Evolutionary conservation across 2,888 invertebrate genomes (phyloP).

Genomic region (Andrena chrysosceles): DNA sequence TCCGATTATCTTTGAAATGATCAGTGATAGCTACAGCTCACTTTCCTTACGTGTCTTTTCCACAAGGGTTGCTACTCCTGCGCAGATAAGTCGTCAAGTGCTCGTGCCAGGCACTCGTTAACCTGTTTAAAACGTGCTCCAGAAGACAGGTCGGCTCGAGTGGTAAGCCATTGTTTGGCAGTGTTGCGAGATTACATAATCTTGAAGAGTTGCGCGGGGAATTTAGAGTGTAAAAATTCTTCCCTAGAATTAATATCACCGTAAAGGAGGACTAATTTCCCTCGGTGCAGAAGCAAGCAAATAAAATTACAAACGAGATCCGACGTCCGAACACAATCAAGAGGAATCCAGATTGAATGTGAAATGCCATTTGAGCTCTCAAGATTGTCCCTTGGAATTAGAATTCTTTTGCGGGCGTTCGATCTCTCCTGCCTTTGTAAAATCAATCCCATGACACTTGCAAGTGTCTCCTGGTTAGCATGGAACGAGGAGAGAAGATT

Average conservation of each 20-base stretch:
- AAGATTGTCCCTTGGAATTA: slow-evolving; percentile 10
- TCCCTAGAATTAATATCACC: not conserved
- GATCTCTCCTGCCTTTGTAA: not conserved
- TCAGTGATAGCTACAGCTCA: not conserved
- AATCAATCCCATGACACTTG: slow-evolving; percentile 50
- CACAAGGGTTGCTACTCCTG: slow-evolving; percentile 4
- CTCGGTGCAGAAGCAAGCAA: too few relatives aligned
- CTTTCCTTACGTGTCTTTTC: not conserved
- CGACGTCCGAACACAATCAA: not conserved
- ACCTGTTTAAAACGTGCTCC: slow-evolving; percentile 23
- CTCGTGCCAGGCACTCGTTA: slow-evolving; percentile 19
- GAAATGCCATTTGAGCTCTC: slow-evolving; percentile 1
- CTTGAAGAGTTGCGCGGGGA: not conserved
- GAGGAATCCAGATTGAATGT: slow-evolving; percentile 7
- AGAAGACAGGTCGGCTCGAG: not conserved
- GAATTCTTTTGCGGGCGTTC: slow-evolving; percentile 14
- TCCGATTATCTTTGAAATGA: not conserved
- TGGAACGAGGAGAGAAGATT: slow-evolving; percentile 55
- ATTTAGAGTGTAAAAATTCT: not conserved
- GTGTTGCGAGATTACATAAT: not conserved
- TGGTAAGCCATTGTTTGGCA: not conserved
- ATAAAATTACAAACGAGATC: slow-evolving; percentile 3
- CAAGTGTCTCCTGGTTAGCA: slow-evolving; percentile 63
- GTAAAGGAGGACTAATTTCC: too few relatives aligned
- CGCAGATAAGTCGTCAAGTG: slow-evolving; percentile 6